Evolutionary conservation across 2,113 vertebrate species (phyloP).

Genomic region (Myotis brandtii): DNA sequence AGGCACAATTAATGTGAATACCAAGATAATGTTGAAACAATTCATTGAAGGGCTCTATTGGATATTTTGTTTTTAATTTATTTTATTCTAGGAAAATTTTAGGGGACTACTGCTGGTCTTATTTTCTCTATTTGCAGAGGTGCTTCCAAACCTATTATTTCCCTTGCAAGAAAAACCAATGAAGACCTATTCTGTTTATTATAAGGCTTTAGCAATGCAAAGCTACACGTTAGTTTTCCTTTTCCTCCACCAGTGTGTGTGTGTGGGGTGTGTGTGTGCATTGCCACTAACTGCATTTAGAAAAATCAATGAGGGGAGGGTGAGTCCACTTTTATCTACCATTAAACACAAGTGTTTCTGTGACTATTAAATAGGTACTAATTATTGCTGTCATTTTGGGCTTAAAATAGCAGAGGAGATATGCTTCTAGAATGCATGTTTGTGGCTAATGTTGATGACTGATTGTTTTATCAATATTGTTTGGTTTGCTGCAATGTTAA

Average conservation of each 20-base stretch:
- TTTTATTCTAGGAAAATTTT: conserved; percentile 18
- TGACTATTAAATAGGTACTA: conserved; percentile 51
- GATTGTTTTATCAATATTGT: conserved; percentile 41
- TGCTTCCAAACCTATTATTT: conserved; percentile 67
- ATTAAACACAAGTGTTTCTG: conserved; percentile 51
- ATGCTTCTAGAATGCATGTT: conserved; percentile 35
- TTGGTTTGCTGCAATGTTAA: conserved; percentile 57
- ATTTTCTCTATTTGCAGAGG: conserved; percentile 54
- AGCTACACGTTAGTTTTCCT: conserved; percentile 65
- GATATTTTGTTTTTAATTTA: conserved; percentile 61
- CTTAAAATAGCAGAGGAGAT: conserved; percentile 46
- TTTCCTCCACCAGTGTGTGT: neutral
- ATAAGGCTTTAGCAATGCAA: conserved; percentile 55
- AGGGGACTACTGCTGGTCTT: conserved; percentile 33
- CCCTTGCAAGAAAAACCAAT: conserved; percentile 64
- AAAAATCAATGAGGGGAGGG: neutral
- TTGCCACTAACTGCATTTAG: conserved; percentile 1
- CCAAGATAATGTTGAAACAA: conserved; percentile 34
- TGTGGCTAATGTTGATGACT: conserved; percentile 12
- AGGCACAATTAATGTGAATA: conserved; percentile 39
- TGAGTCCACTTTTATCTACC: neutral
- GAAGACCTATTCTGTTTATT: conserved; percentile 46
- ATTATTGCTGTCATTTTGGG: conserved; percentile 49
- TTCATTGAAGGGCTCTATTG: conserved; percentile 42
- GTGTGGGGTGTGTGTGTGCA: neutral